Base-by-base conservation (phyloP, 2,888 invertebrate species). In the Baronia brevicornis region DNA sequence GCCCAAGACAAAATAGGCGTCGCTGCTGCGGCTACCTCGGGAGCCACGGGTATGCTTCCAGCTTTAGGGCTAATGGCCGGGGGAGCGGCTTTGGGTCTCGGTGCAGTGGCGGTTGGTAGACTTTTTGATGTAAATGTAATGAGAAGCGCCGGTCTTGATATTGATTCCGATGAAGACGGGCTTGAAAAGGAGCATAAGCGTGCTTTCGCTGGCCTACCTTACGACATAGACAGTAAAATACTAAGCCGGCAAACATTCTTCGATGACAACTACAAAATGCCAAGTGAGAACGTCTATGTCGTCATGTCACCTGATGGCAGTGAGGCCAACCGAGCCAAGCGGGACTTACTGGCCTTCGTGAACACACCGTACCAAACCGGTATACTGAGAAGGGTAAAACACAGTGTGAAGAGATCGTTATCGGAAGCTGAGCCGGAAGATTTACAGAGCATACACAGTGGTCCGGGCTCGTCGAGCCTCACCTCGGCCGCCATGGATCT, bases 1-100 rank as follows among this genome's bases (percentile, higher is more conserved):
- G 84, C 84, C 21, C 84, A 84, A 48, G 90, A 91, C 38, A 91
- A 91, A 62, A 84, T 91, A 4, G 91, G 90, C 1, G 85, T 87
- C 4, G 71, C 80, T 2, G 87, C 89, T 0, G 78, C 80, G 3
- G 78, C 80, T 4, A 82, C 84, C 2, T 65, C 84, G 0, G 86
- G 87, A 0, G 87, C 89, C 0, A 78, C 78, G 0, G 90, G 90
- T 0, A 88, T 93, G 57, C 69, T 93, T 1, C 93, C 93, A 8
- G 92, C 93, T 0, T 71, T 93, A 10, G 91, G 93, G 2, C 69
- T 93, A 3, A 90, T 94, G 53, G 92, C 93, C 5, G 92, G 93
- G n/a, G 93, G 93, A 6, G 93, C 93, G 0, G 93, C 93, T 1
- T 66, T 93, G 11, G 92, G 92, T 1, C 85, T 93, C n/a, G 93